Conservation (phyloP, 2,797 vertebrate genomes). For the Presbytis comata region DNA sequence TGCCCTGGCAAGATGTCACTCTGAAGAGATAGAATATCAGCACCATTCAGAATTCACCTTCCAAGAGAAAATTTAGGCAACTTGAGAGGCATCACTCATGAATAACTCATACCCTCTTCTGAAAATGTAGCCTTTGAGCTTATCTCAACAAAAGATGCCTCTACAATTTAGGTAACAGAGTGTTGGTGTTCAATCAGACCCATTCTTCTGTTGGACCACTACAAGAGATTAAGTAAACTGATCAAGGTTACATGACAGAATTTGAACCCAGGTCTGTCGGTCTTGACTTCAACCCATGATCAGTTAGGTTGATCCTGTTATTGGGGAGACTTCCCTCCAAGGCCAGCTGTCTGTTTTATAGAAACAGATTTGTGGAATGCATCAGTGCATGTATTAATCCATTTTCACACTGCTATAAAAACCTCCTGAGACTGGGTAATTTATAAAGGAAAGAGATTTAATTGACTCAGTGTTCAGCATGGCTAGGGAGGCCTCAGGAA, state of each 20-base stretch:
- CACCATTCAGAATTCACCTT: not conserved
- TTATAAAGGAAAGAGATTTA: too few relatives aligned
- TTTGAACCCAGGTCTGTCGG: not conserved
- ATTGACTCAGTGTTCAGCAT: too few relatives aligned
- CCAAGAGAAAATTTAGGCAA: not conserved
- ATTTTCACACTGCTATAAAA: not conserved
- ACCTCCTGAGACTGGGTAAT: too few relatives aligned
- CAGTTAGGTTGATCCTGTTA: not conserved
- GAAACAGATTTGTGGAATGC: not conserved
- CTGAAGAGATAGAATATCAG: not conserved
- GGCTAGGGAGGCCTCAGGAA: too few relatives aligned
- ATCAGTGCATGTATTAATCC: accelerated
- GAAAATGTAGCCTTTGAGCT: not conserved
- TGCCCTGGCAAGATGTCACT: not conserved
- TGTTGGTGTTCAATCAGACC: not conserved
- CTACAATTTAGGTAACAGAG: not conserved
- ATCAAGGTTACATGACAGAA: not conserved
- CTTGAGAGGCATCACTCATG: not conserved
- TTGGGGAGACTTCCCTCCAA: not conserved
- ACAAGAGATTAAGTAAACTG: not conserved
- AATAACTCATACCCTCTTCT: not conserved
- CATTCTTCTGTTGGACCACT: not conserved
- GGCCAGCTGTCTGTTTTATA: not conserved
- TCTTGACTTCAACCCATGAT: not conserved
- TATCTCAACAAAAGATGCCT: not conserved